These are phyloP conservation scores for Enhydra lutris DNA, from an alignment of 2,113 vertebrate genomes.

Conservation along the genomic window DNA sequence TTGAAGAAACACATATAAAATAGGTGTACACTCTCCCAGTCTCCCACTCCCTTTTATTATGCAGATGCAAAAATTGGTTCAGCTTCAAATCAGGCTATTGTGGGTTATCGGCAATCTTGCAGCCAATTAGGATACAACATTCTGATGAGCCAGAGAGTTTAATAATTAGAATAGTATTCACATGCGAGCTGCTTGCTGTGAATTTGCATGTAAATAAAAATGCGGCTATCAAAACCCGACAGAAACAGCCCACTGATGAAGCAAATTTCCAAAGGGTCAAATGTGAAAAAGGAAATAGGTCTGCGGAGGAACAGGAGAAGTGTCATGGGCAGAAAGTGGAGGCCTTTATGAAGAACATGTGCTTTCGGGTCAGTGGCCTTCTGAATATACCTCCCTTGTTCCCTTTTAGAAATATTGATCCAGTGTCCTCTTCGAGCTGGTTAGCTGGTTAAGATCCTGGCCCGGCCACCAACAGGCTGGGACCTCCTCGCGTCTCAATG, in stretches of 20 bases:
- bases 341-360: neutral
- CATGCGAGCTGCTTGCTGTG: constrained; percentile 70
- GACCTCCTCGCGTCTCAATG: neutral
- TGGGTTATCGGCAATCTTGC: constrained; percentile 53
- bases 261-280: neutral
- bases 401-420: neutral
- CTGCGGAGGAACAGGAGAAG: constrained; percentile 52
- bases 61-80: constrained; percentile 73
- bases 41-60: constrained; percentile 74
- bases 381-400: neutral
- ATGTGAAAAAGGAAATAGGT: constrained; percentile 1
- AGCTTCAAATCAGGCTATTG: constrained; percentile 71
- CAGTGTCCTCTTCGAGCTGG: neutral
- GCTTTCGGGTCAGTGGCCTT: neutral
- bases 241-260: constrained; percentile 26
- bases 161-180: constrained; percentile 82
- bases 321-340: neutral
- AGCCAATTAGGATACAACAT: constrained; percentile 76
- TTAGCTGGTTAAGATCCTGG: neutral
- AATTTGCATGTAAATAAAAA: constrained; percentile 82
- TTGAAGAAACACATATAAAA: constrained; percentile 76
- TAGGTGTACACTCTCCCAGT: constrained; percentile 66
- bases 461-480: neutral
- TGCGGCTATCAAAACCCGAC: constrained; percentile 53
- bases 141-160: constrained; percentile 77